Percentiles rank a stretch among this genome's conserved stretches.
Conservation (phyloP, 64 coral and sea anemone genomes). For the Exaiptasia diaphana region DNA sequence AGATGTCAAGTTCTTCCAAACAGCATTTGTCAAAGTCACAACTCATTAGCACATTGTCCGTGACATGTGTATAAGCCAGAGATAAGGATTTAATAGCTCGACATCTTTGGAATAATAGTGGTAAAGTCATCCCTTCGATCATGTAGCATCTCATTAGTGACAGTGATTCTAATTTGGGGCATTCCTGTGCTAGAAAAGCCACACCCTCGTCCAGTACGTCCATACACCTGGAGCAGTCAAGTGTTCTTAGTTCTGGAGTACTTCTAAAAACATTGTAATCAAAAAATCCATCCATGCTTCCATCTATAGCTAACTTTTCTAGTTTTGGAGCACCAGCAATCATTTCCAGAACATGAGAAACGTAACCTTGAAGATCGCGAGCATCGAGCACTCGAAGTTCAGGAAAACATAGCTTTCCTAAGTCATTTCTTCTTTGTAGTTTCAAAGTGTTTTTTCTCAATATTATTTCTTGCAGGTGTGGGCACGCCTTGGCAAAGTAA, state of each 20-base stretch:
- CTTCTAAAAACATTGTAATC: constrained; percentile 12
- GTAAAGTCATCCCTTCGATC: constrained; percentile 12
- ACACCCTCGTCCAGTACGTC: constrained; percentile 27
- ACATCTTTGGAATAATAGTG: constrained; percentile 14
- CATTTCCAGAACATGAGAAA: not conserved
- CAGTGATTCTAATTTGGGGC: constrained; percentile 38
- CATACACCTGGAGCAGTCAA: constrained; percentile 43
- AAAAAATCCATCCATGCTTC: constrained; percentile 23
- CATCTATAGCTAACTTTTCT: constrained; percentile 43
- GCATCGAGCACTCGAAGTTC: constrained; percentile 28
- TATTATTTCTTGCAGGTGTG: constrained; percentile 15
- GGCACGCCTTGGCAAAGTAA: not conserved
- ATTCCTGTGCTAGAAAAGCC: not conserved
- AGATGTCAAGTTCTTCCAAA: constrained; percentile 42
- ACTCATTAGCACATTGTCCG: not conserved
- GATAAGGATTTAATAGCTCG: constrained; percentile 27
- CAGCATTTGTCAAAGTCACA: constrained; percentile 10
- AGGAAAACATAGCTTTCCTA: not conserved
- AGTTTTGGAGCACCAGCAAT: constrained; percentile 28
- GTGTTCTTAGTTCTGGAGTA: not conserved
- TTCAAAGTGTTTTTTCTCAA: constrained; percentile 25
- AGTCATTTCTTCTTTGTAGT: not conserved
- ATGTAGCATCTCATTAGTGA: constrained; percentile 36
- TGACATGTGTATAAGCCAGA: constrained; percentile 32
- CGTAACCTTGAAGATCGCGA: constrained; percentile 32